phyloP scores from a whole-genome alignment of 2,113 vertebrate species.

The Suncus etruscus region DNA sequence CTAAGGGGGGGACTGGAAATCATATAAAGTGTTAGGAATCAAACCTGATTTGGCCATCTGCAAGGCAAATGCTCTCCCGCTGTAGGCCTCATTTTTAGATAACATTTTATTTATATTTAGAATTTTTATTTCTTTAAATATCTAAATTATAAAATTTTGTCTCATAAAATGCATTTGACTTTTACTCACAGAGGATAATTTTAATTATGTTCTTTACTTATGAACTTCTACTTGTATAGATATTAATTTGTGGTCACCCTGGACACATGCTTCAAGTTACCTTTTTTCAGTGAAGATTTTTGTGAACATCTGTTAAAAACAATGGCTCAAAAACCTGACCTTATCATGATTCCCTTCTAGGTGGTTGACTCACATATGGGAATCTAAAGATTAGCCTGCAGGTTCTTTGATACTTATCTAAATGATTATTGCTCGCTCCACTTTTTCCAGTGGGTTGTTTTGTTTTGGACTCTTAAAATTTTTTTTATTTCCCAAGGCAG shows the following conservation, averaged over 20 bases:
- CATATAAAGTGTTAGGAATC: too few relatives aligned
- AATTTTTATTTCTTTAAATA: constrained; percentile 22
- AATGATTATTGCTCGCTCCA: not conserved
- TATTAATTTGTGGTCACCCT: constrained; percentile 20
- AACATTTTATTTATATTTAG: not conserved
- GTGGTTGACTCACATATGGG: not conserved
- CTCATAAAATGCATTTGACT: constrained; percentile 19
- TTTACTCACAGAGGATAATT: not conserved
- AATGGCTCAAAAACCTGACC: not conserved
- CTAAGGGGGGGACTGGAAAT: too few relatives aligned
- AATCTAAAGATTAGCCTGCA: not conserved
- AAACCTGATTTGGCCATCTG: too few relatives aligned
- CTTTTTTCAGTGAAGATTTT: not conserved
- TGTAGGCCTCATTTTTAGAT: too few relatives aligned
- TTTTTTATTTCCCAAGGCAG: not conserved
- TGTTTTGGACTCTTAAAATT: not conserved
- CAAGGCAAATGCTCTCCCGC: too few relatives aligned
- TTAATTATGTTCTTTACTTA: constrained; percentile 10
- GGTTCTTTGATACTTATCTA: not conserved
- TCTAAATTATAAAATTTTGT: not conserved
- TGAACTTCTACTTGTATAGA: not conserved
- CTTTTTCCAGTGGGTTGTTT: not conserved
- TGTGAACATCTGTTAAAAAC: not conserved
- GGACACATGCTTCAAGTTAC: not conserved
- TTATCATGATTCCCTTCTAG: too few relatives aligned